These are phyloP conservation scores for Leptinotarsa texana DNA, from an alignment of 1,140 invertebrate genomes.

Conservation along the genomic window DNA sequence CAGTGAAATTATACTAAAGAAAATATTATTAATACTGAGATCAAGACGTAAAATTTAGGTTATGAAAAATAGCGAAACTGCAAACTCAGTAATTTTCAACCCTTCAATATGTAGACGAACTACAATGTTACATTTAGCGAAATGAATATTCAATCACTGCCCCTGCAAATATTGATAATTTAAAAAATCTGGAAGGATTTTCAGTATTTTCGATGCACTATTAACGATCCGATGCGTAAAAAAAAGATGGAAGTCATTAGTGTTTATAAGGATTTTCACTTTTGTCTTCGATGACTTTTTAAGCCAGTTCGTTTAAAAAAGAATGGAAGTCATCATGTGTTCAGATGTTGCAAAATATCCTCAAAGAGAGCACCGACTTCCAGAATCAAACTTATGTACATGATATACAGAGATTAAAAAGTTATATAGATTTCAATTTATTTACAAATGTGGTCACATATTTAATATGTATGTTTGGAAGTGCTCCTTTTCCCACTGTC, in stretches of 20 bases:
- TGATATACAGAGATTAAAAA: slow-evolving; percentile 21
- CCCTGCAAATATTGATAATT: too few species aligned
- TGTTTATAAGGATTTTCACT: too few species aligned
- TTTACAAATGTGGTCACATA: slow-evolving; percentile 47
- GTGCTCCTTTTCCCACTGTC: slow-evolving; percentile 34
- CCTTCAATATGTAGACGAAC: neutral
- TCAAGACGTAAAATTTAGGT: slow-evolving; percentile 42
- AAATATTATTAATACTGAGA: slow-evolving; percentile 52
- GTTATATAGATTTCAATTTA: slow-evolving; percentile 37
- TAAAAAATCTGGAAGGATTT: neutral
- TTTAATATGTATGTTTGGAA: slow-evolving; percentile 40
- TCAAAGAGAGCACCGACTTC: slow-evolving; percentile 23
- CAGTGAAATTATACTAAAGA: slow-evolving; percentile 48
- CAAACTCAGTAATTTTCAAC: neutral
- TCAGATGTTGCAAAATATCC: slow-evolving; percentile 17
- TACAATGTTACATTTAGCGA: neutral
- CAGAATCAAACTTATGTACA: slow-evolving; percentile 20
- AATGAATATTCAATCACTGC: too few species aligned
- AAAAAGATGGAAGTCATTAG: too few species aligned
- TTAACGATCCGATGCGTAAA: neutral
- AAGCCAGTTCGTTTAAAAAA: neutral
- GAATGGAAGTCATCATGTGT: slow-evolving; percentile 16
- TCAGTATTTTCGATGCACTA: neutral
- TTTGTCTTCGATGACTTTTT: too few species aligned
- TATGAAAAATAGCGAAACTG: neutral